Conservation (phyloP, 2,113 vertebrate species). For the Hippocampus guttulatus region DNA sequence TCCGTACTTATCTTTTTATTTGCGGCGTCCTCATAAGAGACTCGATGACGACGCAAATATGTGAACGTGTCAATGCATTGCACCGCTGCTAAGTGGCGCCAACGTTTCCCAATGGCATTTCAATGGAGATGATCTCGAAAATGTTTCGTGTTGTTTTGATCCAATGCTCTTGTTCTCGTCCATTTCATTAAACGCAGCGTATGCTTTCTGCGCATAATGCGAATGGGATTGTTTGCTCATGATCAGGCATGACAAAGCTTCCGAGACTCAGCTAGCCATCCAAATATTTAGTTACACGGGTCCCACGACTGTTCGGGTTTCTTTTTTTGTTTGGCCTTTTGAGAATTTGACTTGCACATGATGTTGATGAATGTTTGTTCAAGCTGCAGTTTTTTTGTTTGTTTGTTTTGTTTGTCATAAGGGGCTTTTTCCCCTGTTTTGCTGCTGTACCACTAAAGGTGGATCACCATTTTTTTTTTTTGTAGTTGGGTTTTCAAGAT, state of each 20-base stretch:
- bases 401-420: conserved; percentile 2
- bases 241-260: background rate
- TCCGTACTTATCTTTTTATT: background rate
- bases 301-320: conserved; percentile 10
- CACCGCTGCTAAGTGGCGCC: conserved; percentile 49
- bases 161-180: background rate
- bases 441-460: conserved; percentile 41
- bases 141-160: background rate
- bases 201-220: background rate
- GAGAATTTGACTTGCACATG: conserved; percentile 4
- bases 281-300: conserved; percentile 9
- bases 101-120: conserved; percentile 41
- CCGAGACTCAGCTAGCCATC: conserved; percentile 40
- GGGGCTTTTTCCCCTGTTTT: background rate
- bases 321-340: background rate
- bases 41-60: background rate
- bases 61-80: conserved; percentile 31
- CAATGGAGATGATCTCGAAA: background rate
- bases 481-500: background rate
- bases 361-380: conserved; percentile 11
- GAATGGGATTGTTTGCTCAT: background rate
- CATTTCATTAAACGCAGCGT: background rate
- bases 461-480: conserved; percentile 4
- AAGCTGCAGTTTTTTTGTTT: background rate
- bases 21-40: conserved; percentile 31